Evolutionary conservation across 2,888 invertebrate species (phyloP), one percentile per base, ranked within the genome.

Genomic region (Nudaria mundana): DNA sequence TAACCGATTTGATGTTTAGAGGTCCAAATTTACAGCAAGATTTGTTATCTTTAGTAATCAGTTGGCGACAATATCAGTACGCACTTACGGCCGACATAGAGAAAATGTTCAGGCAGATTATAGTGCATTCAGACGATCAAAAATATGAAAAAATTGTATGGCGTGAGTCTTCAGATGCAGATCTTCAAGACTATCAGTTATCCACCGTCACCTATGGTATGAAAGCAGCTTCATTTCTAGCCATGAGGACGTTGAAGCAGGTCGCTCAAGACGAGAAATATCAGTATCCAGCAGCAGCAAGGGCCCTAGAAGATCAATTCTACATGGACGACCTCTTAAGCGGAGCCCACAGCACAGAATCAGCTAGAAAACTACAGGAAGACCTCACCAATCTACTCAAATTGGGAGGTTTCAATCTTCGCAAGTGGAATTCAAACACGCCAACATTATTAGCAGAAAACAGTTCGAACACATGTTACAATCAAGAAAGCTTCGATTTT

Each of bases 61-160:
- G 46, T 13, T 53, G 48, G 52, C 31, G 55, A 14, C 30, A 40
- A 1, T 48, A 48, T 32, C 35, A 37, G 26, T 50, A 47, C 6
- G 56, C 30, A 1, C 42, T 44, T 8, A 52, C 49, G 0, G 49
- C 56, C 0, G 56, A 59, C 25, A 45, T 56, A 1, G 52, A 52
- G 12, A 56, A 54, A 23, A 52, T 51, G 51, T 59, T 40, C 29
- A 32, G 54, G 2, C 36, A 31, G 3, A 49, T 53, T 2, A 43
- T 31, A 32, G 16, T 56, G 0, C n/a, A 37, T 11, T 33, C 37
- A 16, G 30, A 38, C 1, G 47, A 55, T 20, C 48, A 44, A 15
- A 5, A 10, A 2, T 39, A 44, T 6, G 50, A 50, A 40, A 50
- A 44, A 30, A 51, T 53, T 3, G 22, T 52, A 12, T 26, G 26